Evolutionary conservation across 2,797 vertebrate genomes (phyloP), one percentile per base, ranked within the genome.

Genomic region (Schizothorax lantsangensis): DNA sequence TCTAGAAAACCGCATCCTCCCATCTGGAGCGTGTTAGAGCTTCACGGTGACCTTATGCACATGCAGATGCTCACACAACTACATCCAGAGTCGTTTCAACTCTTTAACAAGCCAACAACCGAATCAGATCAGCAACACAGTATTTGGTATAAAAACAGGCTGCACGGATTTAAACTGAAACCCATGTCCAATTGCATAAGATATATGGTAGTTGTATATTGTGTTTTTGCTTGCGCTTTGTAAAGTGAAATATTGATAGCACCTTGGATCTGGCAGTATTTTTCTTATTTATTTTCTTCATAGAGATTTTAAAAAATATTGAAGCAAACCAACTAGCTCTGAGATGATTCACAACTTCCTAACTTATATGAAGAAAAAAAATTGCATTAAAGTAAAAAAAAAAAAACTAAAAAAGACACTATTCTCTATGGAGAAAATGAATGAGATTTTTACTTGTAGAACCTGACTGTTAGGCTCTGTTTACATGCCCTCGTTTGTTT

Each of bases 11-110:
- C 87, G 89, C 83, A 91, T 92, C 85, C 91, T 90, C 94, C 92
- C 94, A 95, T 95, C 94, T 96, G 95, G 92, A 95, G 92, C 86
- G 90, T 89, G 92, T 95, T 95, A 87, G 74, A 69, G 72, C 72
- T 57, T 82, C 38, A 49, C 23, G 7, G 36, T 79, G 64, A 68
- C 36, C 82, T 54, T 83, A 19, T 78, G 33, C 87, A 57, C 74
- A 74, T 54, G 17, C 79, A 68, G 79, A 73, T 84, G 69, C 72
- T 79, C 79, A 79, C 88, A 85, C 85, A 78, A 92, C 92, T 93
- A 92, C 93, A 93, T 89, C 91, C 91, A 93, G 91, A 80, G 88
- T 84, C 26, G 36, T 82, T 87, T 89, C 21, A 47, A 47, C 11
- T 23, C 71, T 83, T 71, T 40, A 74, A 30, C 40, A 64, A 69